phyloP scores from a whole-genome alignment of 1,140 invertebrate genomes.

The Drosophila saltans region DNA sequence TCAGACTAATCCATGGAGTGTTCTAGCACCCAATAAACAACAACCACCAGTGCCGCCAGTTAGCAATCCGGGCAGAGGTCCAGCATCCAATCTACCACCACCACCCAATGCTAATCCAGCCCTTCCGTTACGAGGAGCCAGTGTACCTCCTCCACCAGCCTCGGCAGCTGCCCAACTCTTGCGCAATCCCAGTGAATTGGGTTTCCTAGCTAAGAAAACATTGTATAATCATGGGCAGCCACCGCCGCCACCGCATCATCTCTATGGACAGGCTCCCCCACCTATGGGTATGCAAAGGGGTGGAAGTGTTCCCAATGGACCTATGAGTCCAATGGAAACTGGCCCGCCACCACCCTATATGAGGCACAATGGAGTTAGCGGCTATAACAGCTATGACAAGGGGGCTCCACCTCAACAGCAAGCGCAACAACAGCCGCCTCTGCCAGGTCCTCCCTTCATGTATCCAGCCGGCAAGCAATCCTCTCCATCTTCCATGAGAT shows the following conservation, averaged over 20 bases:
- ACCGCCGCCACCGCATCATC: conserved; percentile 61
- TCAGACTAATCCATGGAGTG: conserved; percentile 80
- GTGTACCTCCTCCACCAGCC: conserved; percentile 66
- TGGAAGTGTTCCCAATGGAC: conserved; percentile 76
- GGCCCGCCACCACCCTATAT: conserved; percentile 65
- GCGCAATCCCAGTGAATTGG: conserved; percentile 74
- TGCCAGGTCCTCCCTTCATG: conserved; percentile 51
- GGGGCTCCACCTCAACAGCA: conserved; percentile 51
- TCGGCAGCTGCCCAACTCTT: conserved; percentile 58
- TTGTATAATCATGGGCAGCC: conserved; percentile 71
- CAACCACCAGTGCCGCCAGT: conserved; percentile 52
- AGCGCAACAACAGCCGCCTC: conserved; percentile 47
- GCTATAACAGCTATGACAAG: conserved; percentile 64
- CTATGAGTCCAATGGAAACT: conserved; percentile 79
- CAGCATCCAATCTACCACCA: conserved; percentile 46
- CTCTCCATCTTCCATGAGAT: conserved; percentile 70
- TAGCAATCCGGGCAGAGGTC: conserved; percentile 54
- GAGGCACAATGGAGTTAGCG: conserved; percentile 65
- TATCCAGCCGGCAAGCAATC: conserved; percentile 66
- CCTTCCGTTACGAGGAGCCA: conserved; percentile 67
- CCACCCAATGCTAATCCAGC: conserved; percentile 49
- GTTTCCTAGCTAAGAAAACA: conserved; percentile 73
- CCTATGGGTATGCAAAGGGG: conserved; percentile 67
- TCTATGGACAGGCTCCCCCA: conserved; percentile 59
- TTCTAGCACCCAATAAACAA: conserved; percentile 71